A percentile compares a stretch with the other conserved stretches of the same genome.
These are phyloP conservation scores for Tachina grossa DNA, from an alignment of 2,888 invertebrate genomes.

Conservation along the genomic window DNA sequence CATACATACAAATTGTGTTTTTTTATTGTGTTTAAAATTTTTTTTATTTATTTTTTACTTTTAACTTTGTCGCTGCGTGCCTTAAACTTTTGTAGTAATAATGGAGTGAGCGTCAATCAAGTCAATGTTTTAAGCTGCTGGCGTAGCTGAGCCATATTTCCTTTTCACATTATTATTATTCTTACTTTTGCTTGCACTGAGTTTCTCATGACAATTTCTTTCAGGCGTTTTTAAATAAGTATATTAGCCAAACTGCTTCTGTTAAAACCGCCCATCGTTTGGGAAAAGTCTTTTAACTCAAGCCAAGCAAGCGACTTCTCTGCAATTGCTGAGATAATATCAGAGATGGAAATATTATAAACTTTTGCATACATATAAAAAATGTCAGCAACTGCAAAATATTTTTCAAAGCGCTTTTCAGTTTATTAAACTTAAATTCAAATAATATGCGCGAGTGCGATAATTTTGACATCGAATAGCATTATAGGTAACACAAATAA, in stretches of 20 bases:
- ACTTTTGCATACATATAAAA: too few relatives aligned
- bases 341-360: too few relatives aligned
- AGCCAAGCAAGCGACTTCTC: too few relatives aligned
- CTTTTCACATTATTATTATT: background rate
- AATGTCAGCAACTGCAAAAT: too few relatives aligned
- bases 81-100: background rate
- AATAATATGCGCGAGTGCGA: too few relatives aligned
- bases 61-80: background rate
- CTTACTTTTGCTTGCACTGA: background rate
- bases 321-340: too few relatives aligned
- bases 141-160: background rate
- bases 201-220: background rate
- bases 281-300: background rate
- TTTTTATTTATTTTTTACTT: background rate
- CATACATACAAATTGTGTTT: background rate
- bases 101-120: background rate
- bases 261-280: constrained; percentile 20
- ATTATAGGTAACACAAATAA: too few relatives aligned
- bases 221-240: background rate
- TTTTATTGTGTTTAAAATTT: background rate
- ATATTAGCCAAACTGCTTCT: constrained; percentile 23
- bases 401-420: too few relatives aligned
- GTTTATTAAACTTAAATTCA: too few relatives aligned
- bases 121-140: background rate
- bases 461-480: too few relatives aligned